Percentiles rank a stretch among this genome's conserved stretches.
phyloP scores from a whole-genome alignment of 2,888 invertebrate genomes.

The Phrixothrix hirtus region DNA sequence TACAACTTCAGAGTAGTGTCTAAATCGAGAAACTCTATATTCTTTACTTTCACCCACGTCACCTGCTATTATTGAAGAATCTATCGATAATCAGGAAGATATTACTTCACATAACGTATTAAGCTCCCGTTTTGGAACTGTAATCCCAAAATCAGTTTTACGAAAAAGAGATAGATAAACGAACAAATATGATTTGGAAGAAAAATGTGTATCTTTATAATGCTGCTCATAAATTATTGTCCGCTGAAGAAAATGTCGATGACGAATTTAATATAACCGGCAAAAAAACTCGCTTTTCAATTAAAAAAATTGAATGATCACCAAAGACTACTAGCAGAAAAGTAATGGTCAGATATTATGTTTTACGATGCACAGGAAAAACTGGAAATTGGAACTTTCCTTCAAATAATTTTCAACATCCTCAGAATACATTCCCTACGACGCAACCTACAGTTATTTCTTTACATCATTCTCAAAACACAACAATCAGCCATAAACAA shows the following conservation, averaged over 20 bases:
- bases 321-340: too few species aligned
- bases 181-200: not conserved
- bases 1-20: too few species aligned
- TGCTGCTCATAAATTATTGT: not conserved
- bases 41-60: not conserved
- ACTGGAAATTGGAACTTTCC: too few species aligned
- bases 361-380: too few species aligned
- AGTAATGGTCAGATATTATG: too few species aligned
- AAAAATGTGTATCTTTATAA: not conserved
- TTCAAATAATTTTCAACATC: too few species aligned
- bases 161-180: not conserved
- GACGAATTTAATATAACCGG: not conserved
- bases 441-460: too few species aligned
- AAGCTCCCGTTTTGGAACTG: not conserved
- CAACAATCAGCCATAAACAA: too few species aligned
- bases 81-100: not conserved
- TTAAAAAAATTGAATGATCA: not conserved
- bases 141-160: not conserved
- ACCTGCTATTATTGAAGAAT: not conserved
- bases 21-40: not conserved
- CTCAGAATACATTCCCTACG: too few species aligned
- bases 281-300: not conserved
- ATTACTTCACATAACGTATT: not conserved
- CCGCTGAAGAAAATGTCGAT: not conserved
- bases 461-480: too few species aligned